phyloP scores from a whole-genome alignment of 1,140 invertebrate genomes.

The Heliconius eleuchia region DNA sequence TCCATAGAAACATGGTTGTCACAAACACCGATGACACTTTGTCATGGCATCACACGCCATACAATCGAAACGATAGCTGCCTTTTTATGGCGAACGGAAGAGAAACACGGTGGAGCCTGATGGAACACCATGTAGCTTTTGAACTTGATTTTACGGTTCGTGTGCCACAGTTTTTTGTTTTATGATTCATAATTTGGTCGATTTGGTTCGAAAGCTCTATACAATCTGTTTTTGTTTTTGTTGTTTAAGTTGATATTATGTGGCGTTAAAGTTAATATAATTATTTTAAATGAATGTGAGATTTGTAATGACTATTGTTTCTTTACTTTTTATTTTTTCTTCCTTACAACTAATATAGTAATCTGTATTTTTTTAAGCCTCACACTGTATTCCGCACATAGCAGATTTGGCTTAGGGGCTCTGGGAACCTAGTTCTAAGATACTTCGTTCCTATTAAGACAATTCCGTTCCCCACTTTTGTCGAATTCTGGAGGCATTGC shows the following conservation, averaged over 20 bases:
- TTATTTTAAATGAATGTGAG: too few species aligned
- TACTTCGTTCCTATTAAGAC: too few species aligned
- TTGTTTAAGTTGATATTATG: neutral
- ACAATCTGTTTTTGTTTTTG: neutral
- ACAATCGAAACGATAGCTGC: constrained; percentile 38
- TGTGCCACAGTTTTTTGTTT: neutral
- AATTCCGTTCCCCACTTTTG: too few species aligned
- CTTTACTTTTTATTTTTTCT: too few species aligned
- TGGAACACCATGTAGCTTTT: constrained; percentile 39
- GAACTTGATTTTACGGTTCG: constrained; percentile 24
- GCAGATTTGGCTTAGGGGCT: too few species aligned
- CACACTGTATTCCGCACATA: too few species aligned
- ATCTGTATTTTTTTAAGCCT: too few species aligned
- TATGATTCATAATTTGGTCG: neutral
- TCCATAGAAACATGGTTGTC: constrained; percentile 51
- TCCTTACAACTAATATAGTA: too few species aligned
- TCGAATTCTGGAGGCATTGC: too few species aligned
- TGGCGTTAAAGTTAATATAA: neutral
- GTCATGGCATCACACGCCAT: constrained; percentile 43
- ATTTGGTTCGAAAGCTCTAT: neutral
- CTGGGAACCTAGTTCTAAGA: too few species aligned
- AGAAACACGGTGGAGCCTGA: constrained; percentile 35
- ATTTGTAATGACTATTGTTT: too few species aligned
- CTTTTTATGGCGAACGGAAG: constrained; percentile 39
- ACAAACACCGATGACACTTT: constrained; percentile 49